Base-by-base conservation (phyloP, 2,888 invertebrate genomes). In the Epistrophe grossulariae region DNA sequence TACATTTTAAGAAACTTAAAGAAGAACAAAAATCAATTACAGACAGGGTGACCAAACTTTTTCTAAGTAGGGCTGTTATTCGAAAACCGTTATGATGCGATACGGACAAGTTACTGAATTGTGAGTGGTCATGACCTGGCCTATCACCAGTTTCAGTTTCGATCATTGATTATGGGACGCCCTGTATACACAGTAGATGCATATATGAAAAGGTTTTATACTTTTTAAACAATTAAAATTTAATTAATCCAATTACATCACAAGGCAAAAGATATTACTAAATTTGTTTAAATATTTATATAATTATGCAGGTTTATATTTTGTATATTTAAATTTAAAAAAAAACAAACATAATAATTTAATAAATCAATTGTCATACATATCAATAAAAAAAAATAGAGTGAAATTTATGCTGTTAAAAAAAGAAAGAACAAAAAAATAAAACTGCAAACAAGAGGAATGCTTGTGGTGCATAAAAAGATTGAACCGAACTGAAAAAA, bases 341-440 rank as follows among this genome's bases (percentile, higher is more conserved):
- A 52, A 72, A 60, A 38, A 50, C 40, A 77, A 48, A 55, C 48
- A 74, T 79, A 74, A 66, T 79, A 66, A 83, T 79, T 78, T 62
- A 76, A 76, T 83, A 87, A 87, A 87, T 85, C 85, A 82, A 78
- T 74, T 78, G 85, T 74, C 78, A 74, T 85, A 70, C 82, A 82
- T 79, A 74, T 71, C 24, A 73, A 76, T 87, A 79, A 5, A 50
- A 5, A 50, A 28, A 77, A 77, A 77, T 81, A 73, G 31, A 48
- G 68, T 48, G 19, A 10, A 9, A 31, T 15, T 38, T 4, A 13
- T 35, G 11, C 13, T 68, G 19, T 2, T 15, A 0, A 55, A 19
- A 1, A 6, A 43, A 11, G 15, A 55, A 24, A 24, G 1, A 24
- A 24, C 1, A 24, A 24, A 2, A 38, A 19, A 52, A 77, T 31